Conservation (phyloP, 2,113 vertebrate genomes). For the Galeopterus variegatus region DNA sequence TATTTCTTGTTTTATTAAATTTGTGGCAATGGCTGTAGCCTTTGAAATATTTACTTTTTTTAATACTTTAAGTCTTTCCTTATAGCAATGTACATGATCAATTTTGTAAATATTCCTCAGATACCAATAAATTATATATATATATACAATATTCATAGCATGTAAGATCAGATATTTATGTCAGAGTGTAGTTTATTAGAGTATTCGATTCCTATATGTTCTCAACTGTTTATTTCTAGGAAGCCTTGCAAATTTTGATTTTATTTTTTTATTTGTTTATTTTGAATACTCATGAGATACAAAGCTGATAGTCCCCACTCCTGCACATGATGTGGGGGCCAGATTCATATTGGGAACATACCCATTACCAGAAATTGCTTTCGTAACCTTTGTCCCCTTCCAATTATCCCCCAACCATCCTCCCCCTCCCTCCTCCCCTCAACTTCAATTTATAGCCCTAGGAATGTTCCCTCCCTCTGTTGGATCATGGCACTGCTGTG, state of each 20-base stretch:
- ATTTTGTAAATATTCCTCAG: conserved; percentile 50
- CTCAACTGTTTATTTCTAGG: conserved; percentile 45
- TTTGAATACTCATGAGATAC: too few relatives aligned
- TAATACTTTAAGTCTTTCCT: neutral
- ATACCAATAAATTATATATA: conserved; percentile 29
- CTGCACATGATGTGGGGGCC: too few relatives aligned
- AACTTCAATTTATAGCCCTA: too few relatives aligned
- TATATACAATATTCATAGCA: conserved; percentile 30
- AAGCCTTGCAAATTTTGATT: conserved; percentile 26
- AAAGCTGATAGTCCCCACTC: too few relatives aligned
- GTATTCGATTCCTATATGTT: conserved; percentile 1
- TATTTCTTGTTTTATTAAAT: conserved; percentile 38
- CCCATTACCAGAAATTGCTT: too few relatives aligned
- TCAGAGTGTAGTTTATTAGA: conserved; percentile 36
- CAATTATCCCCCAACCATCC: too few relatives aligned
- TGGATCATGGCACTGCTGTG: too few relatives aligned
- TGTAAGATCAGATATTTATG: conserved; percentile 31
- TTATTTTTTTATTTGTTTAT: too few relatives aligned
- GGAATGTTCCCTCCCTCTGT: too few relatives aligned
- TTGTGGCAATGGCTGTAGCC: neutral
- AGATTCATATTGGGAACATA: too few relatives aligned
- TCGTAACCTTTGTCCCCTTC: too few relatives aligned
- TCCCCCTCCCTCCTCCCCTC: too few relatives aligned
- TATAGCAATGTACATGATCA: neutral
- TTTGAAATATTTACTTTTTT: conserved; percentile 16